Percentiles rank a stretch among this genome's conserved stretches.
phyloP scores from a whole-genome alignment of 1,140 invertebrate genomes.

The Rhyzopertha dominica region DNA sequence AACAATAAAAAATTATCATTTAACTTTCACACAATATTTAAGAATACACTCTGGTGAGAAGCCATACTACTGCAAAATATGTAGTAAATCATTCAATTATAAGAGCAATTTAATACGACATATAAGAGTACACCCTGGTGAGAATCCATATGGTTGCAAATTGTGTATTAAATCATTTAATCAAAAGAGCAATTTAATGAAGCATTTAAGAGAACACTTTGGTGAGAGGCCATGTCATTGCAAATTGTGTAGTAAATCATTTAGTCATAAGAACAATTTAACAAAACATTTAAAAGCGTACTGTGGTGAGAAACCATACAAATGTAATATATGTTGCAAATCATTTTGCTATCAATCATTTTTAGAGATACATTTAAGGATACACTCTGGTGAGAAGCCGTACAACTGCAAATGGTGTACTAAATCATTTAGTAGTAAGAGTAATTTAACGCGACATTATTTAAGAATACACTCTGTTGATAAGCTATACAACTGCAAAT shows the following conservation, averaged over 20 bases:
- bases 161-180: conserved; percentile 39
- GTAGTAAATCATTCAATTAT: conserved; percentile 48
- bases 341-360: conserved; percentile 3
- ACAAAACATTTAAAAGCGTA: conserved; percentile 24
- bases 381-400: conserved; percentile 18
- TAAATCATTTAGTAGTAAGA: conserved; percentile 7
- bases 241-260: conserved; percentile 49
- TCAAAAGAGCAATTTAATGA: conserved; percentile 21
- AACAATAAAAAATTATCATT: too few relatives aligned
- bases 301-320: conserved; percentile 18
- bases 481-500: too few relatives aligned
- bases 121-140: conserved; percentile 50
- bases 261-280: conserved; percentile 40
- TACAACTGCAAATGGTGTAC: conserved; percentile 17
- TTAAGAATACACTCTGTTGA: too few relatives aligned
- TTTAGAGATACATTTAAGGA: conserved; percentile 17
- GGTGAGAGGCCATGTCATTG: conserved; percentile 55
- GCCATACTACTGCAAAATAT: conserved; percentile 51
- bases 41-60: too few relatives aligned
- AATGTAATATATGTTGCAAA: conserved; percentile 14
- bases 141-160: conserved; percentile 47
- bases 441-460: conserved; percentile 19
- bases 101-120: conserved; percentile 46
- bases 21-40: too few relatives aligned
- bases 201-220: conserved; percentile 48